Conservation (phyloP, 2,797 vertebrate species). For the Microctenopoma steveboyesi region DNA sequence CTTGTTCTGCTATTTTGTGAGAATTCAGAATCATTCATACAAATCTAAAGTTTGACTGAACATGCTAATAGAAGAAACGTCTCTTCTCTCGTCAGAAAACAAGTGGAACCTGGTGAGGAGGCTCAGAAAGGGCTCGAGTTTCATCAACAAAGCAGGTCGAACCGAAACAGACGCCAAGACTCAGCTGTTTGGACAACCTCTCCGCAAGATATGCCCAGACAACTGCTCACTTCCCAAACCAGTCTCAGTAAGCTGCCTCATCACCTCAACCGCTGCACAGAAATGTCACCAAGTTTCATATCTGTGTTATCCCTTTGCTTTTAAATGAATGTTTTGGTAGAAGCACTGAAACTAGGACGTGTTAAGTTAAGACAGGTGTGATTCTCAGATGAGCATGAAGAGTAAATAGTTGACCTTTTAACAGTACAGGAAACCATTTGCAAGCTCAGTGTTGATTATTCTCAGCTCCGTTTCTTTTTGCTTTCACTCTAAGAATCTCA, state of each 20-base stretch:
- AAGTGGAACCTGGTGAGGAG: conserved; percentile 86
- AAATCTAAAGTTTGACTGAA: neutral
- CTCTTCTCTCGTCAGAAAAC: conserved; percentile 74
- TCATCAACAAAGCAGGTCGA: conserved; percentile 46
- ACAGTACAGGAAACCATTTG: conserved; percentile 14
- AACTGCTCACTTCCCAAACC: conserved; percentile 85
- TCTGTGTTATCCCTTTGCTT: too few relatives aligned
- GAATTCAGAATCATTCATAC: neutral
- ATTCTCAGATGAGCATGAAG: neutral
- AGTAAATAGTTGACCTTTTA: conserved; percentile 1
- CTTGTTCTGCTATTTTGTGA: neutral
- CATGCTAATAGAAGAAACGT: conserved; percentile 39
- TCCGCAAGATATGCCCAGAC: conserved; percentile 84
- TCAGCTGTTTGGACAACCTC: conserved; percentile 88
- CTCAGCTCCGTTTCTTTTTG: neutral
- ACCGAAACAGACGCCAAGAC: conserved; percentile 72
- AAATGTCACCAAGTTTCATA: neutral
- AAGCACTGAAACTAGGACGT: neutral
- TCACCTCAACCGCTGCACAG: conserved; percentile 11
- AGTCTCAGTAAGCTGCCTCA: conserved; percentile 82
- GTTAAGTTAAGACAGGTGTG: neutral
- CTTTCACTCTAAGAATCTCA: neutral
- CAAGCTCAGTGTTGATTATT: neutral
- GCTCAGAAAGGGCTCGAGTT: conserved; percentile 75
- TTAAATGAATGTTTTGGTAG: neutral